A percentile compares a stretch with the other conserved stretches of the same genome.
Evolutionary conservation across 2,888 invertebrate genomes (phyloP).

Genomic region (Lycia hirtaria): DNA sequence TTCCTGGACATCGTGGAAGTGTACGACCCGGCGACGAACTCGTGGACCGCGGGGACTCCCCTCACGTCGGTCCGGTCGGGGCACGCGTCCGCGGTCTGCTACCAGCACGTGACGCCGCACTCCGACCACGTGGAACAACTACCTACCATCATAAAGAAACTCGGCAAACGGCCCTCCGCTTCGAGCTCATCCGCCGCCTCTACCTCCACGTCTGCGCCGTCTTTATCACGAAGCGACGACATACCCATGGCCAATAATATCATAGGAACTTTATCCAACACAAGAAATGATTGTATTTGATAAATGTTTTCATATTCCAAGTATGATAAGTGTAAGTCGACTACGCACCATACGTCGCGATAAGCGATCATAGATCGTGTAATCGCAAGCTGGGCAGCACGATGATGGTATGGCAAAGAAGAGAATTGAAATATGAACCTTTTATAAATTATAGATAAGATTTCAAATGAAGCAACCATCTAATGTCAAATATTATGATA

Average conservation of each 20-base stretch:
- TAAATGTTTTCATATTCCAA: slow-evolving; percentile 10
- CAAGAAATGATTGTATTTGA: slow-evolving; percentile 46
- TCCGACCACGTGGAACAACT: slow-evolving; percentile 46
- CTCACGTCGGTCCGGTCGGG: slow-evolving; percentile 95
- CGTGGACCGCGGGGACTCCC: slow-evolving; percentile 91
- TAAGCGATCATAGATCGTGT: not conserved
- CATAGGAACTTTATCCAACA: slow-evolving; percentile 68
- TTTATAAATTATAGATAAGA: not conserved
- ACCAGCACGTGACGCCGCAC: slow-evolving; percentile 87
- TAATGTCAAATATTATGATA: no score
- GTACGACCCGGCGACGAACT: slow-evolving; percentile 91
- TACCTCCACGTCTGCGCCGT: slow-evolving; percentile 34
- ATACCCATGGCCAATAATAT: slow-evolving; percentile 73
- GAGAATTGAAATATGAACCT: not conserved
- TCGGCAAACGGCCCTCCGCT: slow-evolving; percentile 48
- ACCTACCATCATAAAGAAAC: slow-evolving; percentile 53
- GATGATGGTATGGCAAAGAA: no score
- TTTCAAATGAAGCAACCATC: not conserved
- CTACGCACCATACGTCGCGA: not conserved
- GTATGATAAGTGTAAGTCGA: slow-evolving; percentile 13
- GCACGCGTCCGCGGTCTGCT: slow-evolving; percentile 96
- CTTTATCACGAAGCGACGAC: slow-evolving; percentile 55
- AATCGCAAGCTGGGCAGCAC: no score
- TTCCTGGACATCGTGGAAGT: slow-evolving; percentile 95
- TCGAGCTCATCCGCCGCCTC: slow-evolving; percentile 36